These are phyloP conservation scores for Ailurus styani DNA, from an alignment of 2,113 vertebrate genomes.

Conservation along the genomic window DNA sequence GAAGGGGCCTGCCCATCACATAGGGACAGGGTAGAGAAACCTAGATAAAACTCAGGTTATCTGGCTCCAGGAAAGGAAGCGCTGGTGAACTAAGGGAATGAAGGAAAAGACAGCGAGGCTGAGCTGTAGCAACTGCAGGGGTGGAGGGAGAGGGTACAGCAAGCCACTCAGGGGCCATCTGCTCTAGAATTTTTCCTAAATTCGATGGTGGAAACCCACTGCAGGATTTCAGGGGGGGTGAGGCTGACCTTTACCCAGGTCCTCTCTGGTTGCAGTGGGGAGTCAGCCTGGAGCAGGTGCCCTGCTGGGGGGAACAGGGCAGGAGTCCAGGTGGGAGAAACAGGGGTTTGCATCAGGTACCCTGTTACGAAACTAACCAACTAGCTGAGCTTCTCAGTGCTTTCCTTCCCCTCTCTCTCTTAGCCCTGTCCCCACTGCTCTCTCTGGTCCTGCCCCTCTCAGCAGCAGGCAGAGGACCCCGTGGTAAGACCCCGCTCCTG, in stretches of 20 bases:
- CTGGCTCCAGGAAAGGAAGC: background rate
- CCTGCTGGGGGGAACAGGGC: background rate
- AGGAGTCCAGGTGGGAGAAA: background rate
- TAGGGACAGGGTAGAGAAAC: background rate
- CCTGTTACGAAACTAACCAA: background rate
- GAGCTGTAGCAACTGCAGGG: background rate
- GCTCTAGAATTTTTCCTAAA: background rate
- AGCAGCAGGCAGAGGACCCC: background rate
- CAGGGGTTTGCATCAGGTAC: background rate
- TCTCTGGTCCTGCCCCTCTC: background rate
- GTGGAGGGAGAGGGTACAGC: background rate
- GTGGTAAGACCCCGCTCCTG: fast-evolving
- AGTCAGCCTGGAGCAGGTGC: background rate
- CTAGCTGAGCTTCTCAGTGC: background rate
- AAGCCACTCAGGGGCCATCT: background rate
- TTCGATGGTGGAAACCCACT: background rate
- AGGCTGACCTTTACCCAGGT: too few relatives aligned
- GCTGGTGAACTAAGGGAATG: background rate
- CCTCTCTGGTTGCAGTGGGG: background rate
- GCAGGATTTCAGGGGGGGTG: background rate
- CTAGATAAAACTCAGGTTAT: background rate
- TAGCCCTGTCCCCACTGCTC: background rate
- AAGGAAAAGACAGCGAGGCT: background rate
- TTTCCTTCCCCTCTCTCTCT: background rate
- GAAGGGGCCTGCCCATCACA: background rate